phyloP scores from a whole-genome alignment of 1,140 invertebrate genomes.

The Mercenaria mercenaria region DNA sequence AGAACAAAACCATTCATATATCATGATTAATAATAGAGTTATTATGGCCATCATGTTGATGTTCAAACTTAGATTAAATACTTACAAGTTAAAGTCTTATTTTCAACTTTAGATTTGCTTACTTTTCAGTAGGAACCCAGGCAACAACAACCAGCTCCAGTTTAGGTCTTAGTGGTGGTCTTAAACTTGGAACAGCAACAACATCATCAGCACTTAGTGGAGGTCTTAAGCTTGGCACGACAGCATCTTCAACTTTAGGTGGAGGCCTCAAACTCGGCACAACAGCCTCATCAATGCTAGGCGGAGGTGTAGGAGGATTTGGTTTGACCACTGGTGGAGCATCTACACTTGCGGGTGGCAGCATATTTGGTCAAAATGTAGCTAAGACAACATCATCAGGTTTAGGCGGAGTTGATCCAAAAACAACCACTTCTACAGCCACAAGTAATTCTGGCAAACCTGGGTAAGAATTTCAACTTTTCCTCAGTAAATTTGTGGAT shows the following conservation, averaged over 20 bases:
- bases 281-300: neutral
- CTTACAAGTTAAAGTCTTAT: no score
- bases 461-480: conserved; percentile 72
- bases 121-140: neutral
- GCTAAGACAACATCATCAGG: conserved; percentile 86
- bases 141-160: neutral
- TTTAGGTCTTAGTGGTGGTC: neutral
- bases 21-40: neutral
- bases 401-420: conserved; percentile 89
- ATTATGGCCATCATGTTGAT: no score
- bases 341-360: conserved; percentile 44
- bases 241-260: conserved; percentile 57
- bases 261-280: neutral
- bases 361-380: conserved; percentile 69
- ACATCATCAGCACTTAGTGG: conserved; percentile 54
- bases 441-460: conserved; percentile 69
- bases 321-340: neutral
- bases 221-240: neutral
- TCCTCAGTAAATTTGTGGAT: neutral
- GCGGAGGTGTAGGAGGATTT: conserved; percentile 1
- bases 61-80: no score
- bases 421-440: conserved; percentile 82
- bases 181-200: neutral
- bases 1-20: no score
- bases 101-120: no score